These are phyloP conservation scores for Torymus aiolomorphi DNA, from an alignment of 2,888 invertebrate species.

Conservation along the genomic window DNA sequence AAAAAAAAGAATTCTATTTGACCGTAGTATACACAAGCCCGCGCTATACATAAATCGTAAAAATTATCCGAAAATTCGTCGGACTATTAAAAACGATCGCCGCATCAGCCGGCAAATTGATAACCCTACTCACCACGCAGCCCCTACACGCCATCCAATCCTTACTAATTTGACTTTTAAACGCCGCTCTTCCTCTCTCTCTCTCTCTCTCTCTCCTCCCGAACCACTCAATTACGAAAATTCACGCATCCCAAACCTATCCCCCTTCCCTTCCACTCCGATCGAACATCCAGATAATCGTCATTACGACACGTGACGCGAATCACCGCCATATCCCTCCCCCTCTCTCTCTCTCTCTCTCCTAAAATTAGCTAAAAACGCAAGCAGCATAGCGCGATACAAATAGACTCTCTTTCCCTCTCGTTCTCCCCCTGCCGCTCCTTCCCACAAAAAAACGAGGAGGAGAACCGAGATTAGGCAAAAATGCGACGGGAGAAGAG, in stretches of 20 bases:
- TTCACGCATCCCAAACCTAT: slow-evolving; percentile 13
- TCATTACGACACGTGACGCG: slow-evolving; percentile 49
- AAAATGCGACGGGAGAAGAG: slow-evolving; percentile 40
- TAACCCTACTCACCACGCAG: too few species aligned
- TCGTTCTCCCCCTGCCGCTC: too few species aligned
- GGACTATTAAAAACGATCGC: too few species aligned
- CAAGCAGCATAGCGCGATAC: slow-evolving; percentile 43
- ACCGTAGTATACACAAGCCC: too few species aligned
- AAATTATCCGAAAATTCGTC: too few species aligned
- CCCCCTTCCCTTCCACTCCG: slow-evolving; percentile 18
- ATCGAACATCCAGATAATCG: slow-evolving; percentile 50
- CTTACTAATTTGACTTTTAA: slow-evolving; percentile 48
- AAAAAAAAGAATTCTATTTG: too few species aligned
- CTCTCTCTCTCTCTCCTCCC: neutral
- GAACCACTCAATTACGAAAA: slow-evolving; percentile 51
- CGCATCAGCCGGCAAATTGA: too few species aligned
- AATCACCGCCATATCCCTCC: slow-evolving; percentile 16
- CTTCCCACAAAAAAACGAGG: slow-evolving; percentile 35
- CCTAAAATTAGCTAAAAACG: slow-evolving; percentile 45
- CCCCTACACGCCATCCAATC: neutral
- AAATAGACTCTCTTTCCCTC: slow-evolving; percentile 37
- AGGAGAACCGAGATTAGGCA: slow-evolving; percentile 40
- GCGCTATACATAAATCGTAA: too few species aligned
- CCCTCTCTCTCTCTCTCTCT: too few species aligned
- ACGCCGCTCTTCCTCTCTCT: neutral